phyloP scores from a whole-genome alignment of 2,113 vertebrate species.

The Brienomyrus brachyistius region DNA sequence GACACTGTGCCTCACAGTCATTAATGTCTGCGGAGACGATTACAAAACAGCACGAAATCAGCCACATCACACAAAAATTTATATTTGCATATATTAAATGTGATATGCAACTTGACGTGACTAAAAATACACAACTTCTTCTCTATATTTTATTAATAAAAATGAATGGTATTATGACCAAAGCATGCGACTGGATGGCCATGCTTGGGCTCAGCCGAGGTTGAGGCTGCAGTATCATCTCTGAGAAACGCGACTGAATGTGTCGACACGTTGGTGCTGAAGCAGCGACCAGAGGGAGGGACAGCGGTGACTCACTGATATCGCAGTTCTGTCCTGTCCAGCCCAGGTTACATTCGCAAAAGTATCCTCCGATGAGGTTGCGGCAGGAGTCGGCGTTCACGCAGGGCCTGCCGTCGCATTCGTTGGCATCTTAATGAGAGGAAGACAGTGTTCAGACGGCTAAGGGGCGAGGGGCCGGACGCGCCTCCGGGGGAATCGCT shows the following conservation, averaged over 20 bases:
- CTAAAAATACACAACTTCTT: background rate
- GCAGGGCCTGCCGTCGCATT: slow-evolving; percentile 78
- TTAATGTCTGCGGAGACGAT: slow-evolving; percentile 49
- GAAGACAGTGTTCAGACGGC: background rate
- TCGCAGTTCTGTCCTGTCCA: slow-evolving; percentile 87
- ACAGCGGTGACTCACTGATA: slow-evolving; percentile 62
- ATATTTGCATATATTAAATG: slow-evolving; percentile 11
- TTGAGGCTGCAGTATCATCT: background rate
- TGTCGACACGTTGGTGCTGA: background rate
- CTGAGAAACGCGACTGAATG: background rate
- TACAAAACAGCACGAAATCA: slow-evolving; percentile 48
- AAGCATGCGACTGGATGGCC: background rate
- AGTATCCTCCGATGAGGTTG: slow-evolving; percentile 87
- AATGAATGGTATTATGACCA: background rate
- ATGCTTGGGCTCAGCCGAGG: background rate
- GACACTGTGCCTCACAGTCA: slow-evolving; percentile 78
- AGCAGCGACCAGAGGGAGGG: background rate
- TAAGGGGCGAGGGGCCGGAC: too few species aligned
- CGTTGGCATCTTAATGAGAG: slow-evolving; percentile 72
- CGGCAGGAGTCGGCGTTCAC: slow-evolving; percentile 82
- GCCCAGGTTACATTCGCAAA: slow-evolving; percentile 81
- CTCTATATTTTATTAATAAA: background rate
- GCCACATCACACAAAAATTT: background rate
- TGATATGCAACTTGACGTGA: slow-evolving; percentile 20
- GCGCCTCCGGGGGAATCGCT: background rate